phyloP scores from a whole-genome alignment of 2,888 invertebrate species.

The Anodontia alba region DNA sequence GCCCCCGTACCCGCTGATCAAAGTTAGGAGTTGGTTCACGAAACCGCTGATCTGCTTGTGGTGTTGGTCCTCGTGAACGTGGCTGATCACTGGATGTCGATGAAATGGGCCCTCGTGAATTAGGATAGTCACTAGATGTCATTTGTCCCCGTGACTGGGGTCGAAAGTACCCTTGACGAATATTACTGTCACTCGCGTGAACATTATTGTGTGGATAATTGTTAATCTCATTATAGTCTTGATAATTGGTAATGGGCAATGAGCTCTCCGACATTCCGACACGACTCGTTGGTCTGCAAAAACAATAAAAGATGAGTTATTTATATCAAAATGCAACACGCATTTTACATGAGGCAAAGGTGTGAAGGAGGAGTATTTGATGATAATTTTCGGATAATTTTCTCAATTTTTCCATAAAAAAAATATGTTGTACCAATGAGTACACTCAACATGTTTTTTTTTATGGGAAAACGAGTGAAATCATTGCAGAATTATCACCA shows the following conservation, averaged over 20 bases:
- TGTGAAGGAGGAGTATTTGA: too few relatives aligned
- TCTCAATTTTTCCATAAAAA: too few relatives aligned
- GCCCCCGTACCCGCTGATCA: constrained; percentile 16
- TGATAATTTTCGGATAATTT: too few relatives aligned
- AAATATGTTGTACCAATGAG: too few relatives aligned
- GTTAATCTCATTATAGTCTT: constrained; percentile 92
- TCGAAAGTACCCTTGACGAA: constrained; percentile 2
- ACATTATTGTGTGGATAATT: constrained; percentile 4
- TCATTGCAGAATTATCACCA: too few relatives aligned
- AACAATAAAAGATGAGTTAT: constrained; percentile 15
- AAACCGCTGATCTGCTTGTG: constrained; percentile 7
- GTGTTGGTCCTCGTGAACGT: constrained; percentile 4
- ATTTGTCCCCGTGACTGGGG: constrained; percentile 14
- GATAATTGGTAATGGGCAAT: constrained; percentile 89
- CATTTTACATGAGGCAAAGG: too few relatives aligned
- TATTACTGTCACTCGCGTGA: background rate
- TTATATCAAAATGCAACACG: too few relatives aligned
- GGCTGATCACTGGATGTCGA: constrained; percentile 15
- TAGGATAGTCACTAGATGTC: constrained; percentile 6
- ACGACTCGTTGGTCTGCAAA: constrained; percentile 35
- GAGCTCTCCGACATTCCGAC: constrained; percentile 22
- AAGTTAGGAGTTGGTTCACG: background rate
- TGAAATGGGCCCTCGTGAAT: constrained; percentile 4
- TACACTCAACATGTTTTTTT: too few relatives aligned
- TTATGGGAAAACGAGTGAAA: too few relatives aligned